phyloP scores from a whole-genome alignment of 2,797 vertebrate species.

The Gallinago stenura region DNA sequence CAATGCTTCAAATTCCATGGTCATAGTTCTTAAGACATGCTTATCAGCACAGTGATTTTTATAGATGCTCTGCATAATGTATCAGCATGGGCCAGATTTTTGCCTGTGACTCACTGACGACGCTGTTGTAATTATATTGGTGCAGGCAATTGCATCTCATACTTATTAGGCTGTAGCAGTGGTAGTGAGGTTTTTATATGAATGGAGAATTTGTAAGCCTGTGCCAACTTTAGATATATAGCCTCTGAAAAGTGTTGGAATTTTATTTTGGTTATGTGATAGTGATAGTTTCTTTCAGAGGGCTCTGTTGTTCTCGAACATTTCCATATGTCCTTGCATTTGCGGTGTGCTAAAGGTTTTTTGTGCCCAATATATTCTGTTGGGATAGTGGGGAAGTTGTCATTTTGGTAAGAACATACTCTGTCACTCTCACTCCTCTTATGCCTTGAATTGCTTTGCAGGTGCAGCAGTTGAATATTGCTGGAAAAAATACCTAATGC shows the following conservation, averaged over 20 bases:
- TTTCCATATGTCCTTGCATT: background rate
- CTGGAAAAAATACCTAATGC: background rate
- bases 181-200: background rate
- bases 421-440: background rate
- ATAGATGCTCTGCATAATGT: background rate
- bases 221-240: background rate
- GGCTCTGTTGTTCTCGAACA: background rate
- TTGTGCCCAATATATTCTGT: background rate
- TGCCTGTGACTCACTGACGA: background rate
- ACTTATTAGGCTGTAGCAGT: background rate
- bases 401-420: background rate
- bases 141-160: background rate
- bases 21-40: constrained; percentile 3
- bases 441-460: background rate
- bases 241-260: background rate
- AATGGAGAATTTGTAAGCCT: constrained; percentile 6
- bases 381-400: background rate
- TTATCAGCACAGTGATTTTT: constrained; percentile 5
- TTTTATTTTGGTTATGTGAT: background rate
- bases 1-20: background rate
- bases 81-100: background rate
- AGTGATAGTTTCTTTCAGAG: background rate
- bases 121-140: background rate
- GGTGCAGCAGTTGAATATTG: background rate
- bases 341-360: background rate